These are phyloP conservation scores for Resseliella maxima DNA, from an alignment of 2,888 invertebrate species.

Conservation along the genomic window DNA sequence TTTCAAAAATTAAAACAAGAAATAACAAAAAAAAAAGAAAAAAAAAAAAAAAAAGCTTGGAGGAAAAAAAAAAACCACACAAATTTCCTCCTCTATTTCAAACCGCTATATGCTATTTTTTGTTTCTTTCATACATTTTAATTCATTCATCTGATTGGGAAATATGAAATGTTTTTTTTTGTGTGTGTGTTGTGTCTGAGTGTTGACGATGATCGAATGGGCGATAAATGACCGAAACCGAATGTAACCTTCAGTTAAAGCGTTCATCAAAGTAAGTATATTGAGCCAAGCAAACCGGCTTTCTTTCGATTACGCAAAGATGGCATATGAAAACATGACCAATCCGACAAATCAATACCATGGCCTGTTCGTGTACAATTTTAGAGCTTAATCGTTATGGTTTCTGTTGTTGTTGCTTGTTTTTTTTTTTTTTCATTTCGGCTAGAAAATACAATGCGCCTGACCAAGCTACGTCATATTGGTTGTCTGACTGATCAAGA, in stretches of 20 bases:
- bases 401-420: background rate
- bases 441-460: background rate
- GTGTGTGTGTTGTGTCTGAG: background rate
- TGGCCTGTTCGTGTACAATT: background rate
- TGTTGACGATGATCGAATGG: background rate
- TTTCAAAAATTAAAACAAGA: background rate
- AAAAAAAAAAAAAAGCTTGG: too few species aligned
- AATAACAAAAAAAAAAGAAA: background rate
- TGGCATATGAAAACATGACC: background rate
- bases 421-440: background rate
- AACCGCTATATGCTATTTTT: background rate
- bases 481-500: background rate
- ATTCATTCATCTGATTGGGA: constrained; percentile 2
- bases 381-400: too few species aligned
- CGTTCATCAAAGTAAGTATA: background rate
- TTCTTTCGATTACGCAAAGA: constrained; percentile 39
- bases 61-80: too few species aligned
- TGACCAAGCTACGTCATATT: background rate
- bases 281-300: constrained; percentile 39
- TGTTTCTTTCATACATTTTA: background rate
- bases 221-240: constrained; percentile 33
- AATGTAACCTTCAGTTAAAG: constrained; percentile 51
- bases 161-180: background rate
- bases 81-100: background rate
- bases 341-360: constrained; percentile 28